Evolutionary conservation across 2,888 invertebrate species (phyloP).

Genomic region (Sesia bembeciformis): DNA sequence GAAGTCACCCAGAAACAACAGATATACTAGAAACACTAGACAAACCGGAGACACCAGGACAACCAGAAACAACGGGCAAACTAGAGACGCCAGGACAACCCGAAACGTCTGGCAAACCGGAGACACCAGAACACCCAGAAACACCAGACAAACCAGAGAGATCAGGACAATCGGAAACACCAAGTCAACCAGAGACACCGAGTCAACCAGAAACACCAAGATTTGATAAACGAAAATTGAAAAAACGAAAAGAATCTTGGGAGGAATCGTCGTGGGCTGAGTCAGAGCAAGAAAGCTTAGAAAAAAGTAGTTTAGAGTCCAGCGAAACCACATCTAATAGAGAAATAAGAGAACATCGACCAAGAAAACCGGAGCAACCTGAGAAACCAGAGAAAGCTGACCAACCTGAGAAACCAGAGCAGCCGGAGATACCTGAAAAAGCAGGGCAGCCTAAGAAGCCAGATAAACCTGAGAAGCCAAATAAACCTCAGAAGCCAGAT

Average conservation of each 20-base stretch:
- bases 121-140: not conserved
- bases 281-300: not conserved
- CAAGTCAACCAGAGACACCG: not conserved
- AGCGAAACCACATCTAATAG: not conserved
- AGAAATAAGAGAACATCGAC: not conserved
- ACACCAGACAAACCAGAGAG: constrained; percentile 2
- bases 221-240: not conserved
- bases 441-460: not conserved
- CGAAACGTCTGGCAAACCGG: not conserved
- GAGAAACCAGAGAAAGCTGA: not conserved
- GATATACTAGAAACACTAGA: not conserved
- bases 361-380: not conserved
- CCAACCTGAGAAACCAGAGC: not conserved
- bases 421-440: not conserved
- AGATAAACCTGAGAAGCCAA: not conserved
- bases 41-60: not conserved
- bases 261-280: not conserved
- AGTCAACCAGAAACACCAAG: not conserved
- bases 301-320: not conserved
- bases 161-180: not conserved
- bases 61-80: constrained; percentile 4
- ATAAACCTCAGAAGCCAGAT: not conserved
- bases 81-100: not conserved
- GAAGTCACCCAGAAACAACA: not conserved
- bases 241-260: not conserved